Base-by-base conservation (phyloP, 2,888 invertebrate species). In the Clivina fossor region DNA sequence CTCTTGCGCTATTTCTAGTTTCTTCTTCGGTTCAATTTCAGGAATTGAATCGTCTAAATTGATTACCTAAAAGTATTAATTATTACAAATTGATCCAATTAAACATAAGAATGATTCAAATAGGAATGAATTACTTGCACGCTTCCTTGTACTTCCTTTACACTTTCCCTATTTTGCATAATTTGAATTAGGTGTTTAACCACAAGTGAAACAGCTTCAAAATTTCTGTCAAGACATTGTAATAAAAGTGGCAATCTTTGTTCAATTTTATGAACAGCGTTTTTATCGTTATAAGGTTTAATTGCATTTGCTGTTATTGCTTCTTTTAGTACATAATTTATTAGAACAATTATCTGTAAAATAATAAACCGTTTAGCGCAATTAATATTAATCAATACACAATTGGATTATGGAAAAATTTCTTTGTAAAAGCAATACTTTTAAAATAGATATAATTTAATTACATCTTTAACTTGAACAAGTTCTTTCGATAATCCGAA, bases 241-340 rank as follows among this genome's bases (percentile, higher is more conserved):
- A 89, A 76, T 58, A 93, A 72, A 37, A 93, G 77, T 62, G 84
- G 83, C 63, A 92, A 78, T 9, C 92, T 82, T 8, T 80, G 77
- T 71, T 88, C 87, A 67, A 90, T 80, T 60, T 78, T 76, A 60
- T 74, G 74, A n/a, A 77, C 66, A 55, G 77, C 75, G 41, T 71
- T 71, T 53, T 71, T 69, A 55, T 70, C 63, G 33, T 65, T 66
- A 48, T 72, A 61, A 56, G 64, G 62, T 13, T 69, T 62, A 22
- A 63, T 67, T 43, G 70, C 66, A 56, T 56, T 32, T 38, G 63
- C 63, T 35, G 71, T 75, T 43, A 75, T 77, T 50, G 80, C 82
- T 71, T 92, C 92, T 61, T 81, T 80, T 2, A 90, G 77, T 59
- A 93, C 82, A 72, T 89, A 92, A 56, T 83, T 80, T 0, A 90